Conservation (phyloP, 2,113 vertebrate species). For the Myocastor coypus region DNA sequence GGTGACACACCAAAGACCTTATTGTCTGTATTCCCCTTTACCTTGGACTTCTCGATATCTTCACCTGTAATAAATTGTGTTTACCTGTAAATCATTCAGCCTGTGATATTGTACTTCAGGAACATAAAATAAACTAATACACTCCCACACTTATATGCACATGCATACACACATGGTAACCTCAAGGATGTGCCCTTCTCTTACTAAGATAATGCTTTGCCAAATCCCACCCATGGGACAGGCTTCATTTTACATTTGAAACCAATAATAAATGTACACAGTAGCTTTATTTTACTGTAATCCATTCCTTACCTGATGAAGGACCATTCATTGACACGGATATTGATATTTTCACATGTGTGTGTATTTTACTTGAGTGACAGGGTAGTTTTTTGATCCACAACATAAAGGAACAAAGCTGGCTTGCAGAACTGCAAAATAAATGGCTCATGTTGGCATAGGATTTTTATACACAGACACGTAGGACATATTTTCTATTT, state of each 20-base stretch:
- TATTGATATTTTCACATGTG: neutral
- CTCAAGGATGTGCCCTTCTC: neutral
- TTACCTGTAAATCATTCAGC: no score
- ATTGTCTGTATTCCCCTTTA: neutral
- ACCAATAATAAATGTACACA: neutral
- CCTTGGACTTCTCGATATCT: neutral
- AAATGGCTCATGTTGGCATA: neutral
- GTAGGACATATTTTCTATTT: neutral
- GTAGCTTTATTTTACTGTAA: neutral
- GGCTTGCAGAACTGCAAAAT: neutral
- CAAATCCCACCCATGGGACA: no score
- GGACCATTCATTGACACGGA: neutral
- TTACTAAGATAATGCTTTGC: no score
- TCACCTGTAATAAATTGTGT: no score
- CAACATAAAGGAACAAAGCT: neutral
- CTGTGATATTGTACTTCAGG: neutral
- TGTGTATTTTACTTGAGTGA: neutral
- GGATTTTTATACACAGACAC: neutral
- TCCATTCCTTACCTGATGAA: neutral
- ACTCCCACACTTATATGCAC: neutral
- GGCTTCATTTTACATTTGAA: neutral
- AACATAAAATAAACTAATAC: neutral
- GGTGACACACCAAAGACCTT: neutral
- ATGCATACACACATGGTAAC: neutral
- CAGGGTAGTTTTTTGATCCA: neutral